phyloP scores from a whole-genome alignment of 2,888 invertebrate species.

The Thereva unica region DNA sequence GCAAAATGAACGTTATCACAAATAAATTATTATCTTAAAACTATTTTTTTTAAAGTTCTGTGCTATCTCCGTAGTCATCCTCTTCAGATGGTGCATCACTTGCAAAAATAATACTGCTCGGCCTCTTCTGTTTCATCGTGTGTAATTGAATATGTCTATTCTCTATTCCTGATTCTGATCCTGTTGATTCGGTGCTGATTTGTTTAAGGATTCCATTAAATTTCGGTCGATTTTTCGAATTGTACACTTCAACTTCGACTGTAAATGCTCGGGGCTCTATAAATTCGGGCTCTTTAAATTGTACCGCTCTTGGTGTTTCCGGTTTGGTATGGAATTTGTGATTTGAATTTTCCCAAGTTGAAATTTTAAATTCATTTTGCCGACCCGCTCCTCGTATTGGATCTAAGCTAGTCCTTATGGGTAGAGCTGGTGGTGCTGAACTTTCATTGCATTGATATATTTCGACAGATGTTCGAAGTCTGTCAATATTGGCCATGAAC shows the following conservation, averaged over 20 bases:
- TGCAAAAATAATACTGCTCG: neutral
- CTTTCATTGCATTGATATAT: slow-evolving; percentile 44
- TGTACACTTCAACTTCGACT: neutral
- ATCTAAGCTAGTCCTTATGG: slow-evolving; percentile 48
- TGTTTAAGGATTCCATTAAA: slow-evolving; percentile 19
- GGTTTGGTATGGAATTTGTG: neutral
- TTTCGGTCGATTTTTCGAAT: neutral
- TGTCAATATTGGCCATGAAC: slow-evolving; percentile 62
- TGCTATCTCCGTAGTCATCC: slow-evolving; percentile 35
- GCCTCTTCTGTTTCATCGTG: neutral
- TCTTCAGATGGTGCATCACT: slow-evolving; percentile 12
- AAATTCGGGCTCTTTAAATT: slow-evolving; percentile 27
- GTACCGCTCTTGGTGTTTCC: slow-evolving; percentile 28
- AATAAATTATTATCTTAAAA: neutral
- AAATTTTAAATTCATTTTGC: neutral
- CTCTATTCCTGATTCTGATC: neutral
- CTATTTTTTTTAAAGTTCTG: slow-evolving; percentile 22
- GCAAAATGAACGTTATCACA: neutral
- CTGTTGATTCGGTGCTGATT: slow-evolving; percentile 4
- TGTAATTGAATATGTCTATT: no score
- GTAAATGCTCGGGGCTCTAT: slow-evolving; percentile 34
- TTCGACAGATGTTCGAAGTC: slow-evolving; percentile 61
- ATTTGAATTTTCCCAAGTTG: neutral
- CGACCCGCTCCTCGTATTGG: slow-evolving; percentile 42
- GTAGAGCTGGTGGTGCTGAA: slow-evolving; percentile 47